A percentile compares a stretch with the other conserved stretches of the same genome.
These are phyloP conservation scores for Lycocerus yunnanus DNA, from an alignment of 2,888 invertebrate species.

Conservation along the genomic window DNA sequence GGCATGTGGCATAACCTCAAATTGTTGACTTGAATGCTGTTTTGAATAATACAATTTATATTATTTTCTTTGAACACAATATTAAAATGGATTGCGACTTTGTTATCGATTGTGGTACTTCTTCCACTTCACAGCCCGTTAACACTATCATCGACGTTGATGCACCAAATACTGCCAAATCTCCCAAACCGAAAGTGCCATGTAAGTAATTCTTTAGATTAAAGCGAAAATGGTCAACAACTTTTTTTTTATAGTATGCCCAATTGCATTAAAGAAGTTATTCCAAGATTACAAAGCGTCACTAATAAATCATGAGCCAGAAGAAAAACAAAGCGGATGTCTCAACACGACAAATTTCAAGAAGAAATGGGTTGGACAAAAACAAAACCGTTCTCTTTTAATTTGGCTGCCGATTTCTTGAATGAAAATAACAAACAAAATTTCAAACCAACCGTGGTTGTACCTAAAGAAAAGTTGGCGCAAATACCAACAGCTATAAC, in stretches of 20 bases:
- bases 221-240: not conserved
- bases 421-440: conserved; percentile 51
- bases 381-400: not conserved
- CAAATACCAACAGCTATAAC: conserved; percentile 63
- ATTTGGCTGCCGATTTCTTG: not conserved
- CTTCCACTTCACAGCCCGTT: not conserved
- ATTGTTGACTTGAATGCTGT: not conserved
- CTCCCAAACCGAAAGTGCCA: not conserved
- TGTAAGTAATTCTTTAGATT: not conserved
- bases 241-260: not conserved
- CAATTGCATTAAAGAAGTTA: conserved; percentile 30
- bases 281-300: conserved; percentile 37
- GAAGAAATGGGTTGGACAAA: conserved; percentile 35
- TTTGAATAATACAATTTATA: too few relatives aligned
- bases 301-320: conserved; percentile 1
- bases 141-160: not conserved
- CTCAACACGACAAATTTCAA: not conserved
- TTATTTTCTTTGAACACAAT: too few relatives aligned
- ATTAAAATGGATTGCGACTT: not conserved
- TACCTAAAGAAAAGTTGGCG: conserved; percentile 68
- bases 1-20: not conserved
- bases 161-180: not conserved
- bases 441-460: conserved; percentile 64
- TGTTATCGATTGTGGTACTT: not conserved
- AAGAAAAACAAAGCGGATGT: not conserved